Percentiles rank a stretch among this genome's conserved stretches.
Conservation (phyloP, 2,888 invertebrate species). For the Peribatodes rhomboidaria region DNA sequence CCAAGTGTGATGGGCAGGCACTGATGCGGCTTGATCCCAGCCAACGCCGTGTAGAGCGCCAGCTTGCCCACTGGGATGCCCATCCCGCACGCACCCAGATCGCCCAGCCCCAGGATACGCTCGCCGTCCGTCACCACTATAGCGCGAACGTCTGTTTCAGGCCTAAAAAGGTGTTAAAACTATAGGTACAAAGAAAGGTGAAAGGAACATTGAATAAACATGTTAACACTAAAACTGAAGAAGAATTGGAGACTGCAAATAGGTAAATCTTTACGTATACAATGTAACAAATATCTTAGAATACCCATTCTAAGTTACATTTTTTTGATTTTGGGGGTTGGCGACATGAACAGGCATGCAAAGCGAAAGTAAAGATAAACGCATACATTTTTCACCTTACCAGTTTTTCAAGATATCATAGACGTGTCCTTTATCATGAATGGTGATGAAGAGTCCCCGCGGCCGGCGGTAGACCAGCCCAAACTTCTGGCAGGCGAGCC, state of each 20-base stretch:
- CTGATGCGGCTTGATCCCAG: constrained; percentile 98
- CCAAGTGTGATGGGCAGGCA: constrained; percentile 97
- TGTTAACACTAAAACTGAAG: neutral
- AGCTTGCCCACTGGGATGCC: constrained; percentile 99
- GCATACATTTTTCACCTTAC: constrained; percentile 82
- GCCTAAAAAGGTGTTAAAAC: constrained; percentile 83
- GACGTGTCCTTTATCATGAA: constrained; percentile 97
- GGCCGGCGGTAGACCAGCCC: constrained; percentile 96
- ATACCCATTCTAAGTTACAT: too few relatives aligned
- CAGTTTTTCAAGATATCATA: constrained; percentile 98
- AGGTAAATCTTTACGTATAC: neutral
- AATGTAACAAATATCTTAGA: neutral
- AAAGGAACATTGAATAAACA: too few relatives aligned
- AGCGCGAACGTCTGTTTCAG: constrained; percentile 94
- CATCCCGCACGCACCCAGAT: constrained; percentile 99
- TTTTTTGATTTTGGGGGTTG: too few relatives aligned
- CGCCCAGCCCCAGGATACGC: constrained; percentile 98
- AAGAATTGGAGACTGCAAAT: too few relatives aligned
- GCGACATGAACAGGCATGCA: too few relatives aligned
- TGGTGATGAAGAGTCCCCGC: constrained; percentile 97
- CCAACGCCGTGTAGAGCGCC: constrained; percentile 98
- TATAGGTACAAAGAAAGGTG: neutral
- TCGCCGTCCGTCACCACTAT: constrained; percentile 99
- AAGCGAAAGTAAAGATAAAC: neutral
- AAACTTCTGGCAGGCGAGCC: constrained; percentile 98